Evolutionary conservation across 2,113 vertebrate genomes (phyloP), one percentile per base, ranked within the genome.

Genomic region (Sylvilagus bachmani): DNA sequence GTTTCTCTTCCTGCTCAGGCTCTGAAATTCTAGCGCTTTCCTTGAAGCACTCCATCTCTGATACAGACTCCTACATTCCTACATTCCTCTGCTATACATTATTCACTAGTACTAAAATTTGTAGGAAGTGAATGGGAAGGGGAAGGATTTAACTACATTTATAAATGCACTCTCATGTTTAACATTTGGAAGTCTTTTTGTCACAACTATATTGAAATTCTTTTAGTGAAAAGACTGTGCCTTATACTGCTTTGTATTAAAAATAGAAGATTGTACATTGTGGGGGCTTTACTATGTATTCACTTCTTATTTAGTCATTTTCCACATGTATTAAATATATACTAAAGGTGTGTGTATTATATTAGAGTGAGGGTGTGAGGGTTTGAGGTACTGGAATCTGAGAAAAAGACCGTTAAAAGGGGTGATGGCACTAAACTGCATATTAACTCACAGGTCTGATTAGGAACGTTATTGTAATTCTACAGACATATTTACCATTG

Each of bases 401-500:
- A 25, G 51, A 67, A 67, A 78, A 77, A 67, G 10, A 1, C n/a
- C 67, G 12, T 78, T 55, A 78, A 0, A 27, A 67, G 14, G 17
- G 24, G 2, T 36, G 16, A 66, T 78, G 31, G 61, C 24, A 29
- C 24, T 36, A 0, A 36, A 55, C 17, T 31, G 31, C 27, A 33
- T 9, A 70, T 31, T 51, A 49, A 10, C 7, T 25, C 11, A 66
- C 5, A 36, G 49, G 13, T 27, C 22, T 58, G 33, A 27, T 88
- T 64, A 70, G 36, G 24, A 80, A 5, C 5, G 58, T 10, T 33
- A 49, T 89, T 36, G 0, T 55, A 80, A 51, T 31, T 33, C 10
- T 80, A 12, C 10, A 61, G 66, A 97, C 90, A 95, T 97, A 97
- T 97, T 97, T 90, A 96, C 87, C 93, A 95, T 96, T 97, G 92